Evolutionary conservation across 2,888 invertebrate species (phyloP), one percentile per base, ranked within the genome.

Genomic region (Machimus atricapillus): DNA sequence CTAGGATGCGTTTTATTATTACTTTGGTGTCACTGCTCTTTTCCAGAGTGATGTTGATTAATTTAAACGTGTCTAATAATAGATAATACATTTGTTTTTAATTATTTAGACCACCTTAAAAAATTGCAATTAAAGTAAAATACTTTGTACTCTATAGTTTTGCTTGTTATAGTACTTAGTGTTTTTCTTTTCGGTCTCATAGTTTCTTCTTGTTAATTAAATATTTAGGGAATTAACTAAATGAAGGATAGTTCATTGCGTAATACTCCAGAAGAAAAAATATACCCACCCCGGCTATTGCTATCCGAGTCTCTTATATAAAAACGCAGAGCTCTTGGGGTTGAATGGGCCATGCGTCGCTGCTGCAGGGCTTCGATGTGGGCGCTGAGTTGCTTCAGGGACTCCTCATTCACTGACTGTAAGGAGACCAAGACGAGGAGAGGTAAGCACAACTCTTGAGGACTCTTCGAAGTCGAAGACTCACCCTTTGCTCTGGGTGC

Each of bases 381-480:
- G 37, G 96, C 96, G 93, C 98, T 98, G 83, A 98, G 93, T 89
- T 96, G 95, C 92, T 98, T 97, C 88, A 98, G 92, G 0, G 98
- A 98, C 90, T 97, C 95, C 93, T 98, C 98, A 94, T 98, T 98
- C 0, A 96, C 95, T 89, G 95, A 95, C 96, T 98, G 89, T 19
- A 77, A 43, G 73, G 8, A 76, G 1, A 87, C 58, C 9, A 56
- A 76, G 76, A n/a, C n/a, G 52, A n/a, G 52, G n/a, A 52, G 52
- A 7, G 19, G n/a, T 52, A 52, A 52, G 52, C n/a, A 14, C 14
- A n/a, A n/a, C 52, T 43, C 23, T 40, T 34, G 40, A 77, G 12
- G 27, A 52, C 34, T 74, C 3, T 79, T n/a, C n/a, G 9, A 46
- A 4, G 86, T 31, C 66, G n/a, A n/a, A 16, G 43, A 90, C 93